phyloP scores from a whole-genome alignment of 2,888 invertebrate species.

The Cynaeus angustus region DNA sequence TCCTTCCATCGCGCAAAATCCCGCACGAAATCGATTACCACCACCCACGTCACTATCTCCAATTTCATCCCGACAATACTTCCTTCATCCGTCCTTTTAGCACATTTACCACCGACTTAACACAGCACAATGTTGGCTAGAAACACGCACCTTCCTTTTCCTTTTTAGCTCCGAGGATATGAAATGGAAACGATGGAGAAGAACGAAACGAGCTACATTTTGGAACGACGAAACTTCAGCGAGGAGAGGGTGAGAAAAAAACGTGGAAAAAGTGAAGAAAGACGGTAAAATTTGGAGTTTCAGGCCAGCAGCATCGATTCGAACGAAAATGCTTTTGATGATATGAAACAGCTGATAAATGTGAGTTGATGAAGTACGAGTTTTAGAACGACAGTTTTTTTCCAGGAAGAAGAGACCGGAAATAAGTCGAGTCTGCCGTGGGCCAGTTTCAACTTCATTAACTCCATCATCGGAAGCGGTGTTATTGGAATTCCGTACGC shows the following conservation, averaged over 20 bases:
- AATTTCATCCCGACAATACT: slow-evolving; percentile 34
- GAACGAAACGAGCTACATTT: slow-evolving; percentile 68
- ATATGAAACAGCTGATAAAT: slow-evolving; percentile 78
- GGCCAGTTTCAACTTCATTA: slow-evolving; percentile 91
- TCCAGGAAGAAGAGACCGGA: slow-evolving; percentile 73
- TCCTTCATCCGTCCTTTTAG: slow-evolving; percentile 38
- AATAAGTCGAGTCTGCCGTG: slow-evolving; percentile 81
- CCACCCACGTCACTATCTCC: slow-evolving; percentile 36
- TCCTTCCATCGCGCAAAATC: slow-evolving; percentile 27
- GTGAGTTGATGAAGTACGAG: slow-evolving; percentile 73
- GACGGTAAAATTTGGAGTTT: slow-evolving; percentile 46
- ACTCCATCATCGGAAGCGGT: slow-evolving; percentile 90
- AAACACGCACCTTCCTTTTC: slow-evolving; percentile 4
- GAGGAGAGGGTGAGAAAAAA: slow-evolving; percentile 65
- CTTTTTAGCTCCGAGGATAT: neutral
- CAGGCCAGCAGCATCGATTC: slow-evolving; percentile 79
- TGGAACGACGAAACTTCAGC: slow-evolving; percentile 65
- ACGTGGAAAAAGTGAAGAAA: neutral
- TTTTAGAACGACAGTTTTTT: too few species aligned
- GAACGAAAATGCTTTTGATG: slow-evolving; percentile 78
- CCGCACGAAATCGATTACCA: slow-evolving; percentile 24
- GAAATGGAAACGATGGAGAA: slow-evolving; percentile 21
- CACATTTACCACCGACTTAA: slow-evolving; percentile 24
- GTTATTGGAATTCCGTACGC: slow-evolving; percentile 93
- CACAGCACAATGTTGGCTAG: slow-evolving; percentile 24